A percentile compares a stretch with the other conserved stretches of the same genome.
Evolutionary conservation across 2,797 vertebrate genomes (phyloP).

Genomic region (Arnoldichthys spilopterus): DNA sequence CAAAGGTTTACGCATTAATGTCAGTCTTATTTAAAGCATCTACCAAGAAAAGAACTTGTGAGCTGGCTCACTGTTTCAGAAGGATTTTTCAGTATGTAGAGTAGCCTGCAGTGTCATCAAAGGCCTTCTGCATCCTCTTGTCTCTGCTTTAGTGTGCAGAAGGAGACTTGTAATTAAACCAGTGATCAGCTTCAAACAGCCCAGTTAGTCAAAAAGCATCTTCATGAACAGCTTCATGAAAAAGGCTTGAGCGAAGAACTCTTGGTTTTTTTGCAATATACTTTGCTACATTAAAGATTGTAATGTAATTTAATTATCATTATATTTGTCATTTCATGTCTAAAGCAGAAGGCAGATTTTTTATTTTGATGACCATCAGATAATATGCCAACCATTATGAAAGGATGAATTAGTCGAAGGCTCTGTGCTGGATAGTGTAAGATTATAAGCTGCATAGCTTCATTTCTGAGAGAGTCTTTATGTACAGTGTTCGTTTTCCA

Average conservation of each 20-base stretch:
- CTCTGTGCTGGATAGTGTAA: not conserved
- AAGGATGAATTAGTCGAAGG: slow-evolving; percentile 13
- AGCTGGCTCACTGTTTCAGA: slow-evolving; percentile 53
- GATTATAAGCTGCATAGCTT: slow-evolving; percentile 6
- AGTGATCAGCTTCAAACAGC: not conserved
- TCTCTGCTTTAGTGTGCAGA: not conserved
- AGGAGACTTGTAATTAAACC: not conserved
- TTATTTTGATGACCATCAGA: slow-evolving; percentile 5
- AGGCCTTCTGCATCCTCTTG: slow-evolving; percentile 1
- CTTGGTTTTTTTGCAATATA: not conserved
- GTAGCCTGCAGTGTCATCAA: slow-evolving; percentile 6
- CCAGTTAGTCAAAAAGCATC: too few relatives aligned
- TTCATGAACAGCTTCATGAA: not conserved
- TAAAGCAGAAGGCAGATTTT: not conserved
- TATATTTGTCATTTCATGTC: not conserved
- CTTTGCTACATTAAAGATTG: not conserved
- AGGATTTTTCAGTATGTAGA: not conserved
- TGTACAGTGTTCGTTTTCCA: slow-evolving; percentile 38
- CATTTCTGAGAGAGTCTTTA: not conserved
- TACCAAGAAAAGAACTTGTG: slow-evolving; percentile 35
- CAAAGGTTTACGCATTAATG: not conserved
- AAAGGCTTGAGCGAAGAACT: not conserved
- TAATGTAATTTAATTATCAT: not conserved
- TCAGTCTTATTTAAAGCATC: not conserved
- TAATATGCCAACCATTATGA: slow-evolving; percentile 21